Percentiles rank a stretch among this genome's conserved stretches.
phyloP scores from a whole-genome alignment of 2,113 vertebrate species.

The Cricetomys ansorgei region DNA sequence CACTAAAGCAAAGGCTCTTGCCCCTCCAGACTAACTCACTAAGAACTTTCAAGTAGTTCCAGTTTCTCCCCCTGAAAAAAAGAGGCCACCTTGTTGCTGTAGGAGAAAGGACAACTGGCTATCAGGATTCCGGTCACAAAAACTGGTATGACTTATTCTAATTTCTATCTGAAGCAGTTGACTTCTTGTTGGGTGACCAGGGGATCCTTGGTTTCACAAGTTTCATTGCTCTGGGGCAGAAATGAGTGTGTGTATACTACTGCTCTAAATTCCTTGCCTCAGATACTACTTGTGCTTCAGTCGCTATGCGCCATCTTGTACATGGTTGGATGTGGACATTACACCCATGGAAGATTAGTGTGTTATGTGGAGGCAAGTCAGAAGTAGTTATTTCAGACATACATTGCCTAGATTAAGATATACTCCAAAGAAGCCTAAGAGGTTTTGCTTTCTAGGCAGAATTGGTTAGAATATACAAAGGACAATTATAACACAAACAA shows the following conservation, averaged over 20 bases:
- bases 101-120: constrained; percentile 14
- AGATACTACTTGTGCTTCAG: constrained; percentile 3
- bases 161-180: constrained; percentile 40
- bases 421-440: constrained; percentile 30
- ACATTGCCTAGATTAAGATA: constrained; percentile 6
- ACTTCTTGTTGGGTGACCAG: constrained; percentile 8
- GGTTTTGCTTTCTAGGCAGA: constrained; percentile 33
- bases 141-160: constrained; percentile 33
- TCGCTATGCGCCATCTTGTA: background rate
- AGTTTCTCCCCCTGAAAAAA: constrained; percentile 48
- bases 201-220: constrained; percentile 17
- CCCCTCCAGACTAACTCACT: constrained; percentile 30
- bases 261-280: constrained; percentile 39
- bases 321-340: background rate
- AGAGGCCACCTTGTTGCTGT: constrained; percentile 38
- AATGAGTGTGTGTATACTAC: background rate
- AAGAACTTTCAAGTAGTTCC: constrained; percentile 57
- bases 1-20: constrained; percentile 50
- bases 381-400: background rate
- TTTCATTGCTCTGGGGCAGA: constrained; percentile 43
- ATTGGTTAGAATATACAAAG: background rate
- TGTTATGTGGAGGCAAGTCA: constrained; percentile 26
- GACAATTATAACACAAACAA: constrained; percentile 34
- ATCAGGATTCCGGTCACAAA: background rate
- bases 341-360: constrained; percentile 2